Evolutionary conservation across 2,113 vertebrate species (phyloP).

Genomic region (Hippopotamus amphibius): DNA sequence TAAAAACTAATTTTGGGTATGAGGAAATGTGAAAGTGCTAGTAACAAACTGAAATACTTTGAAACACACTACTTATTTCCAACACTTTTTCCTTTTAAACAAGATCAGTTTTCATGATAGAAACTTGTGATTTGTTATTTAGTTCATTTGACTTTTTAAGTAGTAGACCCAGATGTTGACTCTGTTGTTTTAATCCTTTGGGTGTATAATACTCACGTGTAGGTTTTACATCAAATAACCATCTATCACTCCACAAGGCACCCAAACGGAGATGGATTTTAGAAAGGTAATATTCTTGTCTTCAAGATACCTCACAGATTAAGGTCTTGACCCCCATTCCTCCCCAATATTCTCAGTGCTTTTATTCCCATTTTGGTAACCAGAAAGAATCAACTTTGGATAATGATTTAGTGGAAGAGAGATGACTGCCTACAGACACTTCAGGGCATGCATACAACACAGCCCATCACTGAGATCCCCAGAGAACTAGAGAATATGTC

Average conservation of each 20-base stretch:
- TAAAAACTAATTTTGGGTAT: background rate
- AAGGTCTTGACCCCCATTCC: constrained; percentile 75
- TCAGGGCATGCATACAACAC: background rate
- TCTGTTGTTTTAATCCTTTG: background rate
- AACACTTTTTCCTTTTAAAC: background rate
- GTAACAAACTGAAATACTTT: background rate
- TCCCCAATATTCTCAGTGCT: constrained; percentile 71
- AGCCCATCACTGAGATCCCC: constrained; percentile 23
- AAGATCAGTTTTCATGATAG: background rate
- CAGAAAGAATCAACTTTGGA: constrained; percentile 74
- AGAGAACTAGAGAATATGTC: background rate
- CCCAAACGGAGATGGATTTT: constrained; percentile 3
- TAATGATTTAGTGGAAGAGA: constrained; percentile 60
- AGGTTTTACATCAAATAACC: constrained; percentile 58
- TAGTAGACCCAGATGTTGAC: background rate
- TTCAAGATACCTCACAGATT: constrained; percentile 69
- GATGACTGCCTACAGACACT: constrained; percentile 56
- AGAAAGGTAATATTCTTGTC: constrained; percentile 31
- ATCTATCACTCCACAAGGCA: background rate
- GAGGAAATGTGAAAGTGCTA: background rate
- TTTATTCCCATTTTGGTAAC: constrained; percentile 66
- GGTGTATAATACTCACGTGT: background rate
- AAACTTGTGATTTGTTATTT: background rate
- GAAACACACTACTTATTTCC: background rate
- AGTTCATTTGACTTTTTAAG: background rate